phyloP scores from a whole-genome alignment of 2,113 vertebrate genomes.

The Phalacrocorax brasilianus region DNA sequence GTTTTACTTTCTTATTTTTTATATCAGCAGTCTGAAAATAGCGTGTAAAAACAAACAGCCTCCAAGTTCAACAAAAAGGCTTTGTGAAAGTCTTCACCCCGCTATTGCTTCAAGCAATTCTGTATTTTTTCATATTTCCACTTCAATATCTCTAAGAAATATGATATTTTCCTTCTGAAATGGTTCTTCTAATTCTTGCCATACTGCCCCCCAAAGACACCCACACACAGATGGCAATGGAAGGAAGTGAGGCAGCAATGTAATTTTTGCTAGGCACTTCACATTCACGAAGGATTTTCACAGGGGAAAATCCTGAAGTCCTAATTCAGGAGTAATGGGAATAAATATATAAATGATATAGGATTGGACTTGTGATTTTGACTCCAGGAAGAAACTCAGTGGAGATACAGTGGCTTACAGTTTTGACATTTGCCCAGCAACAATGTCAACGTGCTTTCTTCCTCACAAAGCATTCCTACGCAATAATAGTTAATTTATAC shows the following conservation, averaged over 20 bases:
- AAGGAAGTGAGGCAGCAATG: constrained; percentile 15
- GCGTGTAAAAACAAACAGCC: background rate
- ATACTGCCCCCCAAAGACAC: constrained; percentile 21
- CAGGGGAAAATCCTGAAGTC: background rate
- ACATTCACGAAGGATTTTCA: background rate
- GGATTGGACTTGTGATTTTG: background rate
- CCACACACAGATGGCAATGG: constrained; percentile 44
- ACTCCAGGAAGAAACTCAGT: background rate
- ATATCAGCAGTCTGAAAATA: background rate
- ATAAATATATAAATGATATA: background rate
- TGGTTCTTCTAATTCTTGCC: constrained; percentile 3
- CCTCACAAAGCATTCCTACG: background rate
- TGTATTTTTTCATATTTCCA: background rate
- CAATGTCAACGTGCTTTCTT: background rate
- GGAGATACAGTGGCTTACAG: background rate
- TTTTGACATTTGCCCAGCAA: constrained; percentile 29
- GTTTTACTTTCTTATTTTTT: background rate
- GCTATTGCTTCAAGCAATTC: background rate
- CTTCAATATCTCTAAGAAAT: constrained; percentile 11
- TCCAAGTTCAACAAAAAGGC: background rate
- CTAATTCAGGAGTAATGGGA: background rate
- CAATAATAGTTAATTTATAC: constrained; percentile 25
- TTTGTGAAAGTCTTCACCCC: background rate
- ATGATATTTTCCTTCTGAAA: constrained; percentile 10
- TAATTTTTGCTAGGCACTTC: constrained; percentile 9